Evolutionary conservation across 2,888 invertebrate species (phyloP).

Genomic region (Andrena bucephala): DNA sequence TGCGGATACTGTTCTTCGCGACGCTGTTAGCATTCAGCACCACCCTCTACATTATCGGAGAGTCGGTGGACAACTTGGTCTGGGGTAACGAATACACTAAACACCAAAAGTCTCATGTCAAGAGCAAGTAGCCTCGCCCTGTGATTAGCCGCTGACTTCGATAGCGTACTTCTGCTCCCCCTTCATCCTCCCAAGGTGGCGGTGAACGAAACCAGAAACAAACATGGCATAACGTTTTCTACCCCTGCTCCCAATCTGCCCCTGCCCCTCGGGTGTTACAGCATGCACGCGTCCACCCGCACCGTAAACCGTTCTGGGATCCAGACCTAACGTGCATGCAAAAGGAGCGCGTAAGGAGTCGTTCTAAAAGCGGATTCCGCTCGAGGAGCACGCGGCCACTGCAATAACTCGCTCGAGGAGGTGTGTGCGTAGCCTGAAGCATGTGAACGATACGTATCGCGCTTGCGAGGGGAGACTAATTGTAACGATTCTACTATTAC

Average conservation of each 20-base stretch:
- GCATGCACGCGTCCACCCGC: slow-evolving; percentile 47
- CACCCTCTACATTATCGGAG: slow-evolving; percentile 90
- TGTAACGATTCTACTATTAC: slow-evolving; percentile 34
- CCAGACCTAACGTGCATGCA: slow-evolving; percentile 60
- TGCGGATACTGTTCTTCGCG: slow-evolving; percentile 91
- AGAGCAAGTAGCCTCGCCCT: slow-evolving; percentile 80
- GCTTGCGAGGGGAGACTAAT: slow-evolving; percentile 59
- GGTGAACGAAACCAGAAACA: slow-evolving; percentile 73
- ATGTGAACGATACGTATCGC: slow-evolving; percentile 45
- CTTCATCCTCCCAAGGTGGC: slow-evolving; percentile 74
- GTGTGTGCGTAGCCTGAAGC: slow-evolving; percentile 38
- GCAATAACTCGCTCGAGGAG: slow-evolving; percentile 48
- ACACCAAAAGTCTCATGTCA: slow-evolving; percentile 78
- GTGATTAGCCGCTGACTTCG: slow-evolving; percentile 71
- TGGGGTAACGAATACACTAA: slow-evolving; percentile 88
- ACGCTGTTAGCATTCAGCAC: slow-evolving; percentile 88
- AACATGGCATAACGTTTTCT: slow-evolving; percentile 21
- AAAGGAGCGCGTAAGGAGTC: background rate
- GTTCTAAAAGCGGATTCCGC: slow-evolving; percentile 8
- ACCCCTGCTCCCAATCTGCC: background rate
- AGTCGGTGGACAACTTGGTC: slow-evolving; percentile 89
- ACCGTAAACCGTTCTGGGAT: slow-evolving; percentile 27
- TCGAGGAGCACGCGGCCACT: slow-evolving; percentile 20
- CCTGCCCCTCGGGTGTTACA: slow-evolving; percentile 17
- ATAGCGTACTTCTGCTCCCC: slow-evolving; percentile 69